Evolutionary conservation across 2,113 vertebrate species (phyloP).

Genomic region (Cyrtonyx montezumae): DNA sequence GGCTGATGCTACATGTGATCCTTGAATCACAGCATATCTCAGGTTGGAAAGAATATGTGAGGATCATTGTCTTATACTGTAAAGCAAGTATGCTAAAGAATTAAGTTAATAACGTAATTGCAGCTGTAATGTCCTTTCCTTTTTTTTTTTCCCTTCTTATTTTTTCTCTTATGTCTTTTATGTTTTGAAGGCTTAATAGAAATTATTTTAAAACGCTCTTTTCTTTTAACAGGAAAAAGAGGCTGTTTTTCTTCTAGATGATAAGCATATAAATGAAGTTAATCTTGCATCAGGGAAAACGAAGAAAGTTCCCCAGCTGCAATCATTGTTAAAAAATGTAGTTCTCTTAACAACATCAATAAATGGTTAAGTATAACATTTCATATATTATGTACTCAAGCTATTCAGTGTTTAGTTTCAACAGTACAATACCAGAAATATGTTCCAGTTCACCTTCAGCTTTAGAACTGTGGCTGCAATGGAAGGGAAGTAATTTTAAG

Average conservation of each 20-base stretch:
- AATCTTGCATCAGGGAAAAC: constrained; percentile 88
- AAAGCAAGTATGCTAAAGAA: background rate
- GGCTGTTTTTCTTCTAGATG: constrained; percentile 89
- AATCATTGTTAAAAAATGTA: constrained; percentile 85
- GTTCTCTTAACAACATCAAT: constrained; percentile 84
- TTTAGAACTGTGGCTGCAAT: background rate
- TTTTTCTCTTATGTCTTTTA: background rate
- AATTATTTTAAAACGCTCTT: background rate
- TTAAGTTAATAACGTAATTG: background rate
- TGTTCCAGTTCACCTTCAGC: background rate
- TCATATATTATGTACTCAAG: background rate
- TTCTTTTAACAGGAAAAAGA: constrained; percentile 87
- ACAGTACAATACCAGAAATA: background rate
- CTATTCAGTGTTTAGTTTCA: background rate
- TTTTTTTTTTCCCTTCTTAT: background rate
- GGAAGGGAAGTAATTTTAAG: background rate
- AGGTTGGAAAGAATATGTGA: background rate
- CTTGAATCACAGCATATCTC: background rate
- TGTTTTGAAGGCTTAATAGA: background rate
- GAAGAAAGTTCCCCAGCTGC: constrained; percentile 87
- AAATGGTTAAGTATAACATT: constrained; percentile 81
- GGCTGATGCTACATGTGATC: background rate
- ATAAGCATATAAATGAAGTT: constrained; percentile 89
- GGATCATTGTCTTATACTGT: background rate
- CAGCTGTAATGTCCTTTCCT: background rate